These are phyloP conservation scores for Escarpia spicata DNA, from an alignment of 2,888 invertebrate genomes.

Conservation along the genomic window DNA sequence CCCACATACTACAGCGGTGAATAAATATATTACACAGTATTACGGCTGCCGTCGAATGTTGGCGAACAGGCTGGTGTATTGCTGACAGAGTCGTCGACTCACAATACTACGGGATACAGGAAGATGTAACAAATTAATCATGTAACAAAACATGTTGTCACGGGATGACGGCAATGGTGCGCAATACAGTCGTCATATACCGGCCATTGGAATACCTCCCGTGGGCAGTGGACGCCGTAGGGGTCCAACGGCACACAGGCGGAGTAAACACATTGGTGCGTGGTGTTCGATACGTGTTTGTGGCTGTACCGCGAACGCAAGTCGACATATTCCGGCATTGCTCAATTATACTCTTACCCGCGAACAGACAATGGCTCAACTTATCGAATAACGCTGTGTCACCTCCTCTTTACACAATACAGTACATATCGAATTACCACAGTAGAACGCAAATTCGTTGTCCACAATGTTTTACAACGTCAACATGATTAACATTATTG, in stretches of 20 bases:
- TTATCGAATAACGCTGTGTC: neutral
- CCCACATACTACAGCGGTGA: neutral
- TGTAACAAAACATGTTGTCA: neutral
- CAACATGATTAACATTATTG: no score
- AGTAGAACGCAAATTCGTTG: neutral
- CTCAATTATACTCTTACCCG: neutral
- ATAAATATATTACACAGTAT: neutral
- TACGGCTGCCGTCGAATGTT: neutral
- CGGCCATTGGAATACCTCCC: neutral
- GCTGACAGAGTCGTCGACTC: neutral
- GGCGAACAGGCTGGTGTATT: neutral
- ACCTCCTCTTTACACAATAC: neutral
- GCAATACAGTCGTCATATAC: neutral
- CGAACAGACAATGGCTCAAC: neutral
- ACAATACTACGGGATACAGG: neutral
- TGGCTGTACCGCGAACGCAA: neutral
- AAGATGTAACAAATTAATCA: neutral
- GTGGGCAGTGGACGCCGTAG: neutral
- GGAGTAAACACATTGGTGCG: neutral
- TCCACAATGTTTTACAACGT: neutral
- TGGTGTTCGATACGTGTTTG: neutral
- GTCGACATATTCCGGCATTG: neutral
- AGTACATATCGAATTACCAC: neutral
- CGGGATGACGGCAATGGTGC: neutral
- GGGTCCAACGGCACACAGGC: neutral